These are phyloP conservation scores for Fukomys damarensis DNA, from an alignment of 2,113 vertebrate genomes.

Conservation along the genomic window DNA sequence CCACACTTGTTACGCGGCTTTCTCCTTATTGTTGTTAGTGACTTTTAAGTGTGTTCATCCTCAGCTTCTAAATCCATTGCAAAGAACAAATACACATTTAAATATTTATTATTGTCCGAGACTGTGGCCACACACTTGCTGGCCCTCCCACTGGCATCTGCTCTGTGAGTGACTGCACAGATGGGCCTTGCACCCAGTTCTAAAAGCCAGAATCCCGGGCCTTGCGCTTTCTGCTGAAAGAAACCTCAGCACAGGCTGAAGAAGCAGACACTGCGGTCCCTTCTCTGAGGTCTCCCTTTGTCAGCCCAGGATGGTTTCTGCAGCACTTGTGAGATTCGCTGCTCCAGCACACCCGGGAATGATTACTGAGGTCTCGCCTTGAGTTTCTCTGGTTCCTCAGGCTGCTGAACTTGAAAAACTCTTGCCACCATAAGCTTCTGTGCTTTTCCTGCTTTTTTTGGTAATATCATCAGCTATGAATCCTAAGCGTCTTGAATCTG, in stretches of 20 bases:
- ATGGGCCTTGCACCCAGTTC: conserved; percentile 66
- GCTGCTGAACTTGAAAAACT: not conserved
- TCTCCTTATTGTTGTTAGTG: conserved; percentile 52
- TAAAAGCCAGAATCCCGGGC: conserved; percentile 45
- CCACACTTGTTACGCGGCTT: not conserved
- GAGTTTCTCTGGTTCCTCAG: not conserved
- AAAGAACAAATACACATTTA: conserved; percentile 75
- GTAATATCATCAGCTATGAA: not conserved
- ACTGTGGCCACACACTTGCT: conserved; percentile 75
- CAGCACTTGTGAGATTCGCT: not conserved
- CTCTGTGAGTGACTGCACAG: conserved; percentile 63
- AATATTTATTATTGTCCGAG: conserved; percentile 77
- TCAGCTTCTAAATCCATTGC: conserved; percentile 69
- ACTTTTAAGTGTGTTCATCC: conserved; percentile 68
- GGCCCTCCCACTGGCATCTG: conserved; percentile 70
- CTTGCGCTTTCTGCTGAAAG: conserved; percentile 19
- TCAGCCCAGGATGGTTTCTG: not conserved
- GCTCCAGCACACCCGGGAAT: not conserved
- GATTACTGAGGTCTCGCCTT: not conserved
- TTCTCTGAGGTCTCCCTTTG: not conserved
- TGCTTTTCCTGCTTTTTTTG: not conserved
- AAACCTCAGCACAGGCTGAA: not conserved
- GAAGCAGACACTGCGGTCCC: not conserved
- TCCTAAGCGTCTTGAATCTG: not conserved
- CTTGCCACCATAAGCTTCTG: not conserved